Evolutionary conservation across 2,888 invertebrate genomes (phyloP).

Genomic region (Cheilosia vulpina): DNA sequence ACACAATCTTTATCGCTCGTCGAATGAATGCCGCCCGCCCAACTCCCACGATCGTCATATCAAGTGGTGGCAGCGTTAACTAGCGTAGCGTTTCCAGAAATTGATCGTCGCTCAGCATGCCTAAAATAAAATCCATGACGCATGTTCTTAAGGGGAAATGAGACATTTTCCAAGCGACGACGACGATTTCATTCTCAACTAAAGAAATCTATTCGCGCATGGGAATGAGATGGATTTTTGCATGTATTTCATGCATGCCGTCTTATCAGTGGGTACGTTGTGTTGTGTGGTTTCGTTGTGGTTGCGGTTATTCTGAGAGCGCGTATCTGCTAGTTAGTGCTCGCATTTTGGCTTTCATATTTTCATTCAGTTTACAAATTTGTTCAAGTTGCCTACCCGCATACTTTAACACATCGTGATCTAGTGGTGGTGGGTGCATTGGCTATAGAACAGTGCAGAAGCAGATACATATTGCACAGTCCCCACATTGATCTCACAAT

Average conservation of each 20-base stretch:
- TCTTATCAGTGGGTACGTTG: neutral
- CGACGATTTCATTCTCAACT: neutral
- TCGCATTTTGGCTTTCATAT: neutral
- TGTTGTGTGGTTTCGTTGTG: neutral
- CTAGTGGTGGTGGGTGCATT: constrained; percentile 20
- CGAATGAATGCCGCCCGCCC: constrained; percentile 61
- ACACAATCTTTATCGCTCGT: constrained; percentile 22
- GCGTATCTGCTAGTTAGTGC: no score
- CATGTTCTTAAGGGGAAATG: constrained; percentile 66
- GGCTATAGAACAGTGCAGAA: constrained; percentile 17
- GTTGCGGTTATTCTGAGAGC: neutral
- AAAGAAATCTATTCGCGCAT: neutral
- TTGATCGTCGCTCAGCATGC: constrained; percentile 45
- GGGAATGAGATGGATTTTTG: no score
- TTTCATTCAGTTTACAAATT: neutral
- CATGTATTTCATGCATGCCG: neutral
- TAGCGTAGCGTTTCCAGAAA: constrained; percentile 26
- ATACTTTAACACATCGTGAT: constrained; percentile 27
- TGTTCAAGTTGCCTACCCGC: constrained; percentile 30
- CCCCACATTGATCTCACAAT: constrained; percentile 32
- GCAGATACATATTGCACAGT: constrained; percentile 37
- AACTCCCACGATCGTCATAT: constrained; percentile 63
- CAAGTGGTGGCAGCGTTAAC: constrained; percentile 52
- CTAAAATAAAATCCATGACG: constrained; percentile 69
- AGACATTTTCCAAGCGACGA: constrained; percentile 64